phyloP scores from a whole-genome alignment of 23 tunicate species.

The Styela clava region DNA sequence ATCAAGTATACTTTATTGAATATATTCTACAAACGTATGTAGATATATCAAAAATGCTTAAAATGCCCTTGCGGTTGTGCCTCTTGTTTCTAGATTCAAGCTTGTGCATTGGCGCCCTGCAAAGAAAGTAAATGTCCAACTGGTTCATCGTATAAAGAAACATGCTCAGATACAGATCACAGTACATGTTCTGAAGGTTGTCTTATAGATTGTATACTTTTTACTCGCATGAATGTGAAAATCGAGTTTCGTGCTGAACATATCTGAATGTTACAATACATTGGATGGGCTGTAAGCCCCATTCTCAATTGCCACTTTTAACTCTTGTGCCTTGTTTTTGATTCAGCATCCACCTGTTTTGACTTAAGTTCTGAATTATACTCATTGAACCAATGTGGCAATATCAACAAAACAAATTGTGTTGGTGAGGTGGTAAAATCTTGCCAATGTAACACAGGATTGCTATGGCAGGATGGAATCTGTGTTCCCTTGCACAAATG shows the following conservation, averaged over 20 bases:
- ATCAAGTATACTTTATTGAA: too few relatives aligned
- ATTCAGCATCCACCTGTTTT: slow-evolving; percentile 16
- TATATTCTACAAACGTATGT: too few relatives aligned
- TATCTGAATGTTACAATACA: too few relatives aligned
- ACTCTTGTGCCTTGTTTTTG: too few relatives aligned
- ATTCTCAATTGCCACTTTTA: too few relatives aligned
- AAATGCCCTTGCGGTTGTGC: too few relatives aligned
- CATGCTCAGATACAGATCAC: not conserved
- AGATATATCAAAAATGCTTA: too few relatives aligned
- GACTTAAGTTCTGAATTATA: slow-evolving; percentile 15
- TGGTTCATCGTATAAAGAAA: slow-evolving; percentile 2
- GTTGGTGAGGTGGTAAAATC: not conserved
- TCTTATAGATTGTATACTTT: too few relatives aligned
- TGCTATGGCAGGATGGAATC: slow-evolving; percentile 47
- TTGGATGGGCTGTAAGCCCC: too few relatives aligned
- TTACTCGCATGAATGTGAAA: too few relatives aligned
- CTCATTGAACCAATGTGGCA: not conserved
- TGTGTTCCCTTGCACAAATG: slow-evolving; percentile 54
- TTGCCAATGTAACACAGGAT: slow-evolving; percentile 23
- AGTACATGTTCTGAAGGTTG: not conserved
- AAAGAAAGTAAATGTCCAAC: not conserved
- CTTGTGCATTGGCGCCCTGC: not conserved
- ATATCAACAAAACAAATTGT: not conserved
- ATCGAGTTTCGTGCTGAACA: too few relatives aligned
- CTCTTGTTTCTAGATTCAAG: not conserved